Conservation (phyloP, 1,140 invertebrate species). For the Branchinecta lindahli region DNA sequence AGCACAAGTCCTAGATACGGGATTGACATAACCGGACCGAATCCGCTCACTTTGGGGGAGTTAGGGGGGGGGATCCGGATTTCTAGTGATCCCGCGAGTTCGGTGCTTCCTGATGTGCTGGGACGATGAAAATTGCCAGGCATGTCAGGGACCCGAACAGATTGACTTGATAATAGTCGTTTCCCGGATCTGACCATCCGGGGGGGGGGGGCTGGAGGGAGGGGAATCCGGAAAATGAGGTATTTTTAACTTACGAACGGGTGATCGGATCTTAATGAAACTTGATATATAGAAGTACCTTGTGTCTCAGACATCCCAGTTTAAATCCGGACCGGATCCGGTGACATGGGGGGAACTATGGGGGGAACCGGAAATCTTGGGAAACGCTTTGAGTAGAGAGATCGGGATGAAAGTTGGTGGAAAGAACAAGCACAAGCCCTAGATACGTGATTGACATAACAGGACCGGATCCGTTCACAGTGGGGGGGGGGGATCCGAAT, state of each 20-base stretch:
- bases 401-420: too few relatives aligned
- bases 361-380: too few relatives aligned
- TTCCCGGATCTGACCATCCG: neutral
- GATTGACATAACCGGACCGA: neutral
- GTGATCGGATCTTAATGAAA: neutral
- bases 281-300: neutral
- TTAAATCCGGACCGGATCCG: neutral
- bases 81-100: neutral
- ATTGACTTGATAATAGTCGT: neutral
- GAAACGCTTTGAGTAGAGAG: too few relatives aligned
- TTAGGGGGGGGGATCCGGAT: neutral
- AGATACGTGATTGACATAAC: too few relatives aligned
- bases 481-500: too few relatives aligned
- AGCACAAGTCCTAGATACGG: constrained; percentile 14
- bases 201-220: neutral
- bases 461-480: too few relatives aligned
- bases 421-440: too few relatives aligned
- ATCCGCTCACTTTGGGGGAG: neutral
- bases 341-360: too few relatives aligned
- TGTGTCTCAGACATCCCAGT: neutral
- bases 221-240: neutral
- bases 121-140: neutral
- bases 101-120: neutral
- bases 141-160: neutral
- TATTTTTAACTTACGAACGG: neutral